These are phyloP conservation scores for Baronia brevicornis DNA, from an alignment of 2,888 invertebrate species.

Conservation along the genomic window DNA sequence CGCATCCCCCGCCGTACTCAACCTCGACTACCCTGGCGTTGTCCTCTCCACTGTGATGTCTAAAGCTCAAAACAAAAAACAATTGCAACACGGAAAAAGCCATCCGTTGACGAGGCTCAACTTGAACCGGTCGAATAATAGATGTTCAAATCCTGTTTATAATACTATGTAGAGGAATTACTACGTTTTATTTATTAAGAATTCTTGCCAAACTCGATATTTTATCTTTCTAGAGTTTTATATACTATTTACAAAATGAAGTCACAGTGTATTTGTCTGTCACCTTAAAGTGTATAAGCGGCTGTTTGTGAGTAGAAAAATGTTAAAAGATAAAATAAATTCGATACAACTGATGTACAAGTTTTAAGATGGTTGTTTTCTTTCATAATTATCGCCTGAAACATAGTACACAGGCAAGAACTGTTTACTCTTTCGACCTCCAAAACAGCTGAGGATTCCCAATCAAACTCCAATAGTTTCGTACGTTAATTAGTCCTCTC, in stretches of 20 bases:
- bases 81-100: slow-evolving; percentile 92
- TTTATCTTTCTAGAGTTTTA: slow-evolving; percentile 74
- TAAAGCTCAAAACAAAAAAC: slow-evolving; percentile 84
- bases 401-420: too few species aligned
- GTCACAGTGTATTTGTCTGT: slow-evolving; percentile 70
- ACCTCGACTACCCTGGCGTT: slow-evolving; percentile 71
- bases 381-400: too few species aligned
- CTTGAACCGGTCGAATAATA: slow-evolving; percentile 81
- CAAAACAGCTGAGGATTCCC: too few species aligned
- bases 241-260: slow-evolving; percentile 72
- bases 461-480: too few species aligned
- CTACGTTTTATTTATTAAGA: slow-evolving; percentile 71
- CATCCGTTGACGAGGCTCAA: slow-evolving; percentile 93
- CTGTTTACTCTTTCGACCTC: too few species aligned
- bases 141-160: slow-evolving; percentile 88
- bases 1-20: slow-evolving; percentile 48
- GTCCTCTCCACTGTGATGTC: slow-evolving; percentile 81
- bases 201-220: slow-evolving; percentile 75
- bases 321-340: slow-evolving; percentile 66
- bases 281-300: slow-evolving; percentile 64
- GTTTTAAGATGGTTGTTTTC: slow-evolving; percentile 51
- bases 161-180: slow-evolving; percentile 88
- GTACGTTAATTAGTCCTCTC: too few species aligned
- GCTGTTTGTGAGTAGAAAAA: slow-evolving; percentile 68
- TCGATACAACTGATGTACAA: slow-evolving; percentile 72